These are phyloP conservation scores for Drosophila tanythrix DNA, from an alignment of 2,888 invertebrate genomes.

Conservation along the genomic window DNA sequence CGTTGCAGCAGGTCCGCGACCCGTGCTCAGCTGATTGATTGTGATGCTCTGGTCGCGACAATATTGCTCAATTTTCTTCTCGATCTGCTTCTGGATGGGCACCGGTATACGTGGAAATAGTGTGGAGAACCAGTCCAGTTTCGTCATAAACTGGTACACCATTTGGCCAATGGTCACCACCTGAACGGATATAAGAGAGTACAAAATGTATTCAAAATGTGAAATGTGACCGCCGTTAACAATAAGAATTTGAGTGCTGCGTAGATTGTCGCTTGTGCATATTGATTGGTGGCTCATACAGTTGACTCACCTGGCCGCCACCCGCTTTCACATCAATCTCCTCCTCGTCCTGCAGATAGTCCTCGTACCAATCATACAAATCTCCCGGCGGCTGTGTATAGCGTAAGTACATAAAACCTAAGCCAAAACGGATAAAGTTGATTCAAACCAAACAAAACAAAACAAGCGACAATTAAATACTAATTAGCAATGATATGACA, in stretches of 20 bases:
- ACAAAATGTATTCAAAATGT: background rate
- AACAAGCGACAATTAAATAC: constrained; percentile 6
- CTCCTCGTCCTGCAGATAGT: constrained; percentile 98
- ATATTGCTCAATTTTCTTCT: constrained; percentile 89
- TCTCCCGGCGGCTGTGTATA: constrained; percentile 98
- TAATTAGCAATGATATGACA: constrained; percentile 9
- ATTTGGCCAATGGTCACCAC: constrained; percentile 96
- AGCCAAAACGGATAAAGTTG: background rate
- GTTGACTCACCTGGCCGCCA: constrained; percentile 91
- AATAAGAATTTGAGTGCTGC: background rate
- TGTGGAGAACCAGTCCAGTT: constrained; percentile 99
- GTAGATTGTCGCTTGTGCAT: constrained; percentile 12
- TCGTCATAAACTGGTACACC: constrained; percentile 95
- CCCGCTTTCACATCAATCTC: constrained; percentile 99
- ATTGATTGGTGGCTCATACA: constrained; percentile 70
- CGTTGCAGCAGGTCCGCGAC: constrained; percentile 50
- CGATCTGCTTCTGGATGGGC: constrained; percentile 97
- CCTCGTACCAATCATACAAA: constrained; percentile 98
- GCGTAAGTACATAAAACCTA: constrained; percentile 92
- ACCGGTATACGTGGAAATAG: constrained; percentile 99
- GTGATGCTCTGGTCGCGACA: constrained; percentile 86
- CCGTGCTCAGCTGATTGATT: constrained; percentile 78
- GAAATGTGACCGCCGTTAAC: background rate
- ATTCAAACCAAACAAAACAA: constrained; percentile 2
- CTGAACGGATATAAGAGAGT: constrained; percentile 50